Evolutionary conservation across 1,140 invertebrate species (phyloP).

Genomic region (Caenorhabditis latens): DNA sequence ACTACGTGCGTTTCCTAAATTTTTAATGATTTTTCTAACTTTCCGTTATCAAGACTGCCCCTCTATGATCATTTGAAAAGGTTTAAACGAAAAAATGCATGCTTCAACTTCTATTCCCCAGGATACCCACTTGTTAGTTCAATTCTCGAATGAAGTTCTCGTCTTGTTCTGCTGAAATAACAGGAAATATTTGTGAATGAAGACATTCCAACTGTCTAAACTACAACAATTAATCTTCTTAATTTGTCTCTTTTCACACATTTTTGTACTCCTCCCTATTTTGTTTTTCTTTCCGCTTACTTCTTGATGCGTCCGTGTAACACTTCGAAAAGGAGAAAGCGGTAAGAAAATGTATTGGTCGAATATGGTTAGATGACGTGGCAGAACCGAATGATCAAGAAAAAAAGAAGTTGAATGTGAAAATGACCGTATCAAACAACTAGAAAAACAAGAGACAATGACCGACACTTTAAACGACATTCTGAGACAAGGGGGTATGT

Average conservation of each 20-base stretch:
- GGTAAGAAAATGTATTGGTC: not conserved
- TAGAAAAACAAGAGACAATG: slow-evolving; percentile 21
- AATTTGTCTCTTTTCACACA: not conserved
- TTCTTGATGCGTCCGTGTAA: not conserved
- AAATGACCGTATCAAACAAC: slow-evolving; percentile 9
- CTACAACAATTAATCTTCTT: not conserved
- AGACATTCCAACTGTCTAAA: not conserved
- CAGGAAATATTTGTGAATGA: not conserved
- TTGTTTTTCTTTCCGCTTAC: slow-evolving; percentile 22
- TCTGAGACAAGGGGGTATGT: not conserved
- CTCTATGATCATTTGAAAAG: no score
- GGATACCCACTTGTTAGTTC: no score
- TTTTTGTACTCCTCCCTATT: not conserved
- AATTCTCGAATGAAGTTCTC: no score
- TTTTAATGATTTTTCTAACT: no score
- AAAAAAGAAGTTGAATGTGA: not conserved
- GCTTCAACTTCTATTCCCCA: no score
- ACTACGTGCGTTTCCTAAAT: not conserved
- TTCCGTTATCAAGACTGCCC: no score
- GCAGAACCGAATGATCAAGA: slow-evolving; percentile 26
- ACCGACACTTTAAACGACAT: not conserved
- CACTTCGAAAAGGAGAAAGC: not conserved
- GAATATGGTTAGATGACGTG: slow-evolving; percentile 44
- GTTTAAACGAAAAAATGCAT: no score
- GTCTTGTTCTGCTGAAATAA: not conserved